phyloP scores from a whole-genome alignment of 1,140 invertebrate species.

The Zaprionus ghesquierei region DNA sequence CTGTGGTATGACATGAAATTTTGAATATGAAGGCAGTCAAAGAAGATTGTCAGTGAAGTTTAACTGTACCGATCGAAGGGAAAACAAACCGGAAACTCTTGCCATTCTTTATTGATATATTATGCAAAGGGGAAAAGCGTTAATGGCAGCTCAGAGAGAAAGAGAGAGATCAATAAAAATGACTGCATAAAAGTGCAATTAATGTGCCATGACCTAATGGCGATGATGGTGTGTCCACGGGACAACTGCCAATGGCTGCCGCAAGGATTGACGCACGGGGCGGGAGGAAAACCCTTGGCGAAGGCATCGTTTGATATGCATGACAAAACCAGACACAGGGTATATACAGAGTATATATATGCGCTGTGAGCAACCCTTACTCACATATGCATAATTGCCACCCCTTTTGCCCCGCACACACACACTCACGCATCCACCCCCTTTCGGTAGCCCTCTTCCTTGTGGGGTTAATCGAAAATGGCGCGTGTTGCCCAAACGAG shows the following conservation, averaged over 20 bases:
- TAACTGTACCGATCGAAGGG: background rate
- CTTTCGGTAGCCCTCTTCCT: conserved; percentile 48
- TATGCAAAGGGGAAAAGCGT: conserved; percentile 44
- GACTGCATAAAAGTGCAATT: conserved; percentile 59
- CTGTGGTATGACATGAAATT: conserved; percentile 24
- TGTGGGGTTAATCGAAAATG: conserved; percentile 73
- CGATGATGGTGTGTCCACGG: conserved; percentile 21
- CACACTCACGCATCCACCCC: conserved; percentile 47
- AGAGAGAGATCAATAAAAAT: conserved; percentile 59
- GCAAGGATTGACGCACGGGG: conserved; percentile 1
- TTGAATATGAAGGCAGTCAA: background rate
- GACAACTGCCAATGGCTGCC: conserved; percentile 41
- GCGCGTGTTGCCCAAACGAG: conserved; percentile 51
- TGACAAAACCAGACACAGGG: conserved; percentile 33
- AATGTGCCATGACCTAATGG: conserved; percentile 54
- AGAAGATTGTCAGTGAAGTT: background rate
- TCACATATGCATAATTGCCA: conserved; percentile 62
- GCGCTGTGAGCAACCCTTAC: conserved; percentile 56
- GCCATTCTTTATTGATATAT: conserved; percentile 5
- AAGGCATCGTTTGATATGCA: conserved; percentile 41
- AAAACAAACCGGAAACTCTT: background rate
- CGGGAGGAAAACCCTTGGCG: conserved; percentile 1
- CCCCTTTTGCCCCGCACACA: conserved; percentile 61
- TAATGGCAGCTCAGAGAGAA: conserved; percentile 33
- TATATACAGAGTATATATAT: background rate